Base-by-base conservation (phyloP, 2,113 vertebrate species). In the Microcebus ravelobensis region DNA sequence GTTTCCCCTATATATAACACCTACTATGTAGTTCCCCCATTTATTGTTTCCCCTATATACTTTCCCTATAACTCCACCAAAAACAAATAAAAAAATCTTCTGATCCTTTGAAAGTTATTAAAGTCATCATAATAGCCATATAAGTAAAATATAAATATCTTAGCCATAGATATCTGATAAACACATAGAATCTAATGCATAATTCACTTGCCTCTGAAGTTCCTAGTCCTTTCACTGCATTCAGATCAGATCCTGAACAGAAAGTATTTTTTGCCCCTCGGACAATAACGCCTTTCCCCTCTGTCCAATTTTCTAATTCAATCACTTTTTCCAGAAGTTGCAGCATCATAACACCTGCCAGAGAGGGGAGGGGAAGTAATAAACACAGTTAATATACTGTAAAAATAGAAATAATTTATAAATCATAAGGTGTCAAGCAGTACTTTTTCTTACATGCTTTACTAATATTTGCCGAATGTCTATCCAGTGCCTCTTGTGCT, bases 241-340 rank as follows among this genome's bases (percentile, higher is more conserved):
- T 99, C 91, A 99, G 98, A 97, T 99, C 99, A 2, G 99, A 99
- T 87, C 99, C 99, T 2, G 99, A 99, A 95, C 99, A 99, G 98
- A 99, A 99, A 0, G 99, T 99, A 80, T 98, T 99, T 89, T 98
- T 98, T 83, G 99, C 99, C 29, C 99, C 99, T 52, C 18, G 97
- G 77, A 99, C 93, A 23, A 99, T 99, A 77, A 99, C 98, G 50
- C 99, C 99, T 99, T 99, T 99, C 3, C 99, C 99, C 59, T 99
- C 98, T 21, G 98, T 98, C 99, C 99, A 99, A 84, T 97, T 98
- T 98, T 99, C 99, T 94, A 99, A 97, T 94, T 99, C 99, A 34
- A 96, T 98, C 86, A 99, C 99, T 81, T 76, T 98, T 93, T 99
- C 99, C 97, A 99, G 98, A 94, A 99, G 99, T 80, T 99, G 99